These are phyloP conservation scores for Aphaenogaster floridana DNA, from an alignment of 1,140 invertebrate species.

Conservation along the genomic window DNA sequence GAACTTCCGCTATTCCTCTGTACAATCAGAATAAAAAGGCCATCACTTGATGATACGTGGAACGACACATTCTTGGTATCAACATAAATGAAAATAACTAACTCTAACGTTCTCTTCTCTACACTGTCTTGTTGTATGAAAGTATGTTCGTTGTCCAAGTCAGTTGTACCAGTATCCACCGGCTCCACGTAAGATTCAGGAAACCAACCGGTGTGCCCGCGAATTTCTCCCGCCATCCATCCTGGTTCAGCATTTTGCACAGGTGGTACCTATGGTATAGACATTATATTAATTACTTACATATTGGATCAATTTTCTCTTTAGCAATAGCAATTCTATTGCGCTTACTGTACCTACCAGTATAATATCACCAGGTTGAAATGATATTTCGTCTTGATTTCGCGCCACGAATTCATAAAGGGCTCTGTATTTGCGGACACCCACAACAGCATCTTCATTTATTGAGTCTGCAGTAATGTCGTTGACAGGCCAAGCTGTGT, in stretches of 20 bases:
- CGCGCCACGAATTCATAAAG: slow-evolving; percentile 97
- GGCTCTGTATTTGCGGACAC: slow-evolving; percentile 93
- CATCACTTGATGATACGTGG: not conserved
- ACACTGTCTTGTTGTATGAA: slow-evolving; percentile 85
- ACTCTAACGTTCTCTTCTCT: slow-evolving; percentile 87
- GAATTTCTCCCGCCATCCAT: slow-evolving; percentile 97
- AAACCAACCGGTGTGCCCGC: slow-evolving; percentile 98
- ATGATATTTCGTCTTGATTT: slow-evolving; percentile 97
- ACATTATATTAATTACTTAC: not conserved
- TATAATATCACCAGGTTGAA: slow-evolving; percentile 98
- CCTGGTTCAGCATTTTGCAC: slow-evolving; percentile 97
- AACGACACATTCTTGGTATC: not conserved
- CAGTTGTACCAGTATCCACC: slow-evolving; percentile 86
- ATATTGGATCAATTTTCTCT: not conserved
- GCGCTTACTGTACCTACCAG: slow-evolving; percentile 87
- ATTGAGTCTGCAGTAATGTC: slow-evolving; percentile 75
- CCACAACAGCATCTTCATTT: slow-evolving; percentile 83
- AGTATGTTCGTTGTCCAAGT: slow-evolving; percentile 60
- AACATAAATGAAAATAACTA: slow-evolving; percentile 69
- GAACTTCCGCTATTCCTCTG: slow-evolving; percentile 91
- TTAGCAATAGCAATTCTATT: not conserved
- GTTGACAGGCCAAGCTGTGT: slow-evolving; percentile 87
- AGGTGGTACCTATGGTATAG: slow-evolving; percentile 89
- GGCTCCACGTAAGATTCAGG: slow-evolving; percentile 98
- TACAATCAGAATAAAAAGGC: slow-evolving; percentile 58